Conservation (phyloP, 2,113 vertebrate genomes). For the Dryoscopus gambensis region DNA sequence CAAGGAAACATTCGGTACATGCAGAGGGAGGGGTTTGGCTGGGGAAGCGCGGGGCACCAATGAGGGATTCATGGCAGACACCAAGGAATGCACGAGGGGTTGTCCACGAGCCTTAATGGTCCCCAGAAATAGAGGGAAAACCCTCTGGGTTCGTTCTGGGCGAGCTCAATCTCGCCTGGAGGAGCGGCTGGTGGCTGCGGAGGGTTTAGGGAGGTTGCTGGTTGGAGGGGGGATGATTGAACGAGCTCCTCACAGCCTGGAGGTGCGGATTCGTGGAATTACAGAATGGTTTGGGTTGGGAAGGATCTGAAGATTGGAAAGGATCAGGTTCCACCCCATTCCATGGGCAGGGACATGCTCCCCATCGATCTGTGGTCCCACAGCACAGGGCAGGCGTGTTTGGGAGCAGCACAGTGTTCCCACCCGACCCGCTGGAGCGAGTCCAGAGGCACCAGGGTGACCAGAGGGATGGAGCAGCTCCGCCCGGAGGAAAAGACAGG, state of each 20-base stretch:
- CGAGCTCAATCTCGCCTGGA: neutral
- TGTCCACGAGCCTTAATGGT: neutral
- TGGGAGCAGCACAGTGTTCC: neutral
- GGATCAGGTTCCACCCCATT: neutral
- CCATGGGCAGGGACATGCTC: neutral
- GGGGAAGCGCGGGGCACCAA: neutral
- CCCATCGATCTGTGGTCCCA: fast-evolving
- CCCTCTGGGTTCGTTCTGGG: neutral
- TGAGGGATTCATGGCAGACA: neutral
- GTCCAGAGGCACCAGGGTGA: neutral
- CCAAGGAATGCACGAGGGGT: fast-evolving
- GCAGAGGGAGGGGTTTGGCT: neutral
- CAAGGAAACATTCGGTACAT: neutral
- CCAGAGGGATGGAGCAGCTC: neutral
- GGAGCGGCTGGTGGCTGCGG: fast-evolving
- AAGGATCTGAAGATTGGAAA: neutral
- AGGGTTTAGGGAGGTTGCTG: neutral
- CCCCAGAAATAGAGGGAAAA: neutral
- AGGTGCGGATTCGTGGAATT: neutral
- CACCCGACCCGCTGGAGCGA: neutral
- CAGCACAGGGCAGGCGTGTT: fast-evolving
- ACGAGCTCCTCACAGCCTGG: neutral
- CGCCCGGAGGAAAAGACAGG: neutral
- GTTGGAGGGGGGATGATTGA: neutral
- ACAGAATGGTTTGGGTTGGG: neutral